Base-by-base conservation (phyloP, 2,797 vertebrate species). In the Rhyacichthys aspro region DNA sequence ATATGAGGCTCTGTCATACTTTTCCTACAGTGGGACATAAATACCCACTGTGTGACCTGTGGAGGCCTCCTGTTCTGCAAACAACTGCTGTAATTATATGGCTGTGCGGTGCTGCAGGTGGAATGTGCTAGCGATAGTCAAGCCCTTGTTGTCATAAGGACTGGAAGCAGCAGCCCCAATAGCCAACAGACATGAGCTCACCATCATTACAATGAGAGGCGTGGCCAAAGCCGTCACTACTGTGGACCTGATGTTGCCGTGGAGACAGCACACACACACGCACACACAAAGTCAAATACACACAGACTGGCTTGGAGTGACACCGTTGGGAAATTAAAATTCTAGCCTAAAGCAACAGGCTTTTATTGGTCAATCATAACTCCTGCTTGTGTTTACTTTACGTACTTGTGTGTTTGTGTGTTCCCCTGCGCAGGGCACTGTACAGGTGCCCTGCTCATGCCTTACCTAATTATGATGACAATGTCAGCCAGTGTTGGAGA, bases 181-280 rank as follows among this genome's bases (percentile, higher is more conserved):
- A 59, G 72, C 85, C 81, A 68, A 79, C 77, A 89, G 83, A 87
- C 88, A 81, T 88, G 81, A 90, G 84, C 79, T 89, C 88, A 87
- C 78, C 72, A 38, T 82, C 80, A 74, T 80, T 71, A 83, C 81
- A 85, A 86, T 84, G 78, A 76, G 77, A 75, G 90, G 89, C 47
- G 85, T 82, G 88, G 82, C 79, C 70, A 63, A 38, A 64, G 57
- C 67, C 11, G 19, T 59, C 67, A 67, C 67, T 55, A 63, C 76
- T 48, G 56, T 49, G 62, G 80, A 73, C 76, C 62, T 63, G 63
- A 66, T 49, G 88, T 92, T 85, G 76, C 87, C 57, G 68, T 90
- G 89, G 91, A 84, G 82, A 91, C 84, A 34, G 60, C 52, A 66
- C 57, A 72, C 77, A 81, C 69, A 76, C 55, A 72, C 60, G 70